Evolutionary conservation across 2,888 invertebrate genomes (phyloP), one percentile per base, ranked within the genome.

Genomic region (Stenodera caucasica): DNA sequence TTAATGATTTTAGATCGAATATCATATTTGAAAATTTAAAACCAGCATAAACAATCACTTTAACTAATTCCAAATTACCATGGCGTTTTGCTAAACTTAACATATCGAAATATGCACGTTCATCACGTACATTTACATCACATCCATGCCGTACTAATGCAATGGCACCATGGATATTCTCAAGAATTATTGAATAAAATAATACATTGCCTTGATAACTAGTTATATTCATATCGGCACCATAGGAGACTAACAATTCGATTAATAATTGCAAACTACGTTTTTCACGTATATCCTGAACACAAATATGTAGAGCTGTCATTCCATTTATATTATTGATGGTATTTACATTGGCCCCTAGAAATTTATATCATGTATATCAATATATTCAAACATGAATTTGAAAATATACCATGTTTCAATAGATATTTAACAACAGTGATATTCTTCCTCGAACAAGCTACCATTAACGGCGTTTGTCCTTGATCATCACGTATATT

Each of bases 401-500:
- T 29, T 12, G 33, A 55, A 50, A 55, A 56, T 29, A 76, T 80
- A 87, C 87, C 87, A 77, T 84, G 82, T 70, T 81, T 71, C 30
- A 88, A 77, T 62, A 87, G 80, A 66, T 84, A 78, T 68, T 67
- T 78, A 14, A 83, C 84, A 40, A 86, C 78, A n/a, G 78, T 75
- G 2, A 84, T 60, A 65, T 78, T 78, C 58, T 76, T 74, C 64
- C 72, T 69, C 6, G 74, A 71, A 67, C 79, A 80, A 9, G 91
- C 87, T 21, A 88, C 75, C 68, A 90, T 83, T 52, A 91, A 76
- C 0, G 91, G 89, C 0, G 90, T 89, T 63, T 88, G 86, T 1
- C 90, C 90, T 71, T 82, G 84, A 66, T 86, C 85, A 76, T 88
- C 87, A 66, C 85, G 82, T 52, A 86, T 78, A 79, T 88, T 88